phyloP scores from a whole-genome alignment of 2,113 vertebrate genomes.

The Hemibates koningsi region DNA sequence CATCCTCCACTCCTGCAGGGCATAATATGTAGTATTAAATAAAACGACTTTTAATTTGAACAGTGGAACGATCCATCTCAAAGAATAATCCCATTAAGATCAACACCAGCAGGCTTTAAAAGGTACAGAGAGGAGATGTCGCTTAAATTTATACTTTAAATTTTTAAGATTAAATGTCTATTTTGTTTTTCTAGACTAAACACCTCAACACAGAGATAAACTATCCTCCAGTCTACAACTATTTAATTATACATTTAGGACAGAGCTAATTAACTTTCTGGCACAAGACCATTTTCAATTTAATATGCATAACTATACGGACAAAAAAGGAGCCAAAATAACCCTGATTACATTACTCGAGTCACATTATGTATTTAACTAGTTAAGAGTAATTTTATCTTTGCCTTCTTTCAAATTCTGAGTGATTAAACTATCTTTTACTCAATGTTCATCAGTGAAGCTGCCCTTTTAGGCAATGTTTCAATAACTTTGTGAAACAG shows the following conservation, averaged over 20 bases:
- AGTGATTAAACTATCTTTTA: background rate
- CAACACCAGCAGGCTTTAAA: background rate
- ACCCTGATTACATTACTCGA: background rate
- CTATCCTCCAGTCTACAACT: background rate
- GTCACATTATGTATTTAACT: background rate
- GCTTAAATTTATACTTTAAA: background rate
- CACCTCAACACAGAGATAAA: background rate
- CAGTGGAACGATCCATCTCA: background rate
- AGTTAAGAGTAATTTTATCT: background rate
- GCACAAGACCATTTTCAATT: background rate
- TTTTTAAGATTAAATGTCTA: background rate
- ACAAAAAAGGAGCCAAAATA: background rate
- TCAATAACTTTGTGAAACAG: background rate
- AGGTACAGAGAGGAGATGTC: background rate
- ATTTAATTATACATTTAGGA: background rate
- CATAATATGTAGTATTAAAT: background rate
- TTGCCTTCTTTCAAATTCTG: background rate
- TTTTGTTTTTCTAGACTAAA: background rate
- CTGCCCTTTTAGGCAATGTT: background rate
- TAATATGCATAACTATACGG: background rate
- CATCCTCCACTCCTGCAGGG: constrained; percentile 86
- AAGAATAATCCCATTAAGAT: background rate
- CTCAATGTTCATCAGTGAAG: background rate
- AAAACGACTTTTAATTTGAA: background rate
- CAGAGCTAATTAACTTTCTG: background rate